phyloP scores from a whole-genome alignment of 2,113 vertebrate genomes.

The Bucco capensis region DNA sequence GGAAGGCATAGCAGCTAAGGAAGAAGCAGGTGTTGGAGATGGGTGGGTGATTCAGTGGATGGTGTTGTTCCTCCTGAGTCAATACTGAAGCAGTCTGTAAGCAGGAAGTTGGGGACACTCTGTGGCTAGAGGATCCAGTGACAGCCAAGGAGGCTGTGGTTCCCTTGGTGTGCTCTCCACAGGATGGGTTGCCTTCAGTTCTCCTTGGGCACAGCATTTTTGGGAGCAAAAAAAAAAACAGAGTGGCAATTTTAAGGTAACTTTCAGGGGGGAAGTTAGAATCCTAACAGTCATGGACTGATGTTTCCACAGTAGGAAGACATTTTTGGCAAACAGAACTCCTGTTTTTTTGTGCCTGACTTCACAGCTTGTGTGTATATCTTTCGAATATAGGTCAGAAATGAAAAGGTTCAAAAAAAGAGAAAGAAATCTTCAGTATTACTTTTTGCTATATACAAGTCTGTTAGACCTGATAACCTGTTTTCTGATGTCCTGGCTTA shows the following conservation, averaged over 20 bases:
- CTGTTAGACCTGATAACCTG: background rate
- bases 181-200: background rate
- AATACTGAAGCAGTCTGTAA: slow-evolving; percentile 43
- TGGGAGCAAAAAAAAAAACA: background rate
- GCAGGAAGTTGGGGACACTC: slow-evolving; percentile 30
- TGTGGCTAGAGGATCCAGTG: slow-evolving; percentile 17
- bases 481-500: background rate
- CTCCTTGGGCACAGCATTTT: background rate
- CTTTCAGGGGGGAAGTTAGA: background rate
- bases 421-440: background rate
- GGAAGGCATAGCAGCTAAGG: background rate
- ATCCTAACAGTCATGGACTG: background rate
- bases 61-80: slow-evolving; percentile 62
- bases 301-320: background rate
- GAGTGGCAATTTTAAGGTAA: background rate
- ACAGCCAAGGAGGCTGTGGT: background rate
- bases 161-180: background rate
- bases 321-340: background rate
- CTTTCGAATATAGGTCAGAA: background rate
- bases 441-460: background rate
- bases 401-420: background rate
- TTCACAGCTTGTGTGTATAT: background rate
- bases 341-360: background rate
- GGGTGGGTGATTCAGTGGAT: slow-evolving; percentile 60
- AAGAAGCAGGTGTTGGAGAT: slow-evolving; percentile 57